A percentile compares a stretch with the other conserved stretches of the same genome.
Evolutionary conservation across 2,113 vertebrate species (phyloP).

Genomic region (Australoheros scitulus): DNA sequence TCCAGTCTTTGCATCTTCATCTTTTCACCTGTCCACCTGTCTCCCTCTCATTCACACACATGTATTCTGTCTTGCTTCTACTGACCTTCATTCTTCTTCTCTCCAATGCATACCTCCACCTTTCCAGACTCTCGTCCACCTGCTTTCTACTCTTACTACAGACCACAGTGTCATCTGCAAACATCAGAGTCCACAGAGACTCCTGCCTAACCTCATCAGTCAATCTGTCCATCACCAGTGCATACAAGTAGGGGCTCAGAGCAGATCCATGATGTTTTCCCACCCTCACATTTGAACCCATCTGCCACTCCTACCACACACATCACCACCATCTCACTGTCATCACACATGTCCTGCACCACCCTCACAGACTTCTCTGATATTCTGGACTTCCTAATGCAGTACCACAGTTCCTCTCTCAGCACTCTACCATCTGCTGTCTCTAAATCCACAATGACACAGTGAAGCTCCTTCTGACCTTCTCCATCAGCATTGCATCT

Average conservation of each 20-base stretch:
- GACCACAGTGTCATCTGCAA: neutral
- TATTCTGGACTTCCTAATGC: neutral
- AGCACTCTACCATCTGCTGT: neutral
- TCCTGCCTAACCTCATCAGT: neutral
- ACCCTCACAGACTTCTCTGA: neutral
- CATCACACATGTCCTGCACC: neutral
- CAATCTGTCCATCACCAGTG: rapidly evolving
- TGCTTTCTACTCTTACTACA: neutral
- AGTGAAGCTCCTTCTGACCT: too few species aligned
- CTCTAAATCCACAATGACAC: too few species aligned
- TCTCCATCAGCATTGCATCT: neutral
- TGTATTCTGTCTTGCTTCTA: neutral
- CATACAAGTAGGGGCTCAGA: neutral
- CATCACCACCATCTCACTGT: neutral
- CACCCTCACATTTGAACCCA: neutral
- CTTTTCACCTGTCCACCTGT: neutral
- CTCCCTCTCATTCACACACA: rapidly evolving
- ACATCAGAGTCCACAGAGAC: neutral
- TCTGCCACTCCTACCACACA: neutral
- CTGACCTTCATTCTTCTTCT: neutral
- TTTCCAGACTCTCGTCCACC: neutral
- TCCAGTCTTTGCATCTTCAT: neutral
- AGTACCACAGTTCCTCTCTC: neutral
- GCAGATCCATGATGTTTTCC: rapidly evolving
- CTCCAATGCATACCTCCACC: neutral